A percentile compares a stretch with the other conserved stretches of the same genome.
Evolutionary conservation across 1,140 invertebrate genomes (phyloP).

Genomic region (Drosophila pectinifera): DNA sequence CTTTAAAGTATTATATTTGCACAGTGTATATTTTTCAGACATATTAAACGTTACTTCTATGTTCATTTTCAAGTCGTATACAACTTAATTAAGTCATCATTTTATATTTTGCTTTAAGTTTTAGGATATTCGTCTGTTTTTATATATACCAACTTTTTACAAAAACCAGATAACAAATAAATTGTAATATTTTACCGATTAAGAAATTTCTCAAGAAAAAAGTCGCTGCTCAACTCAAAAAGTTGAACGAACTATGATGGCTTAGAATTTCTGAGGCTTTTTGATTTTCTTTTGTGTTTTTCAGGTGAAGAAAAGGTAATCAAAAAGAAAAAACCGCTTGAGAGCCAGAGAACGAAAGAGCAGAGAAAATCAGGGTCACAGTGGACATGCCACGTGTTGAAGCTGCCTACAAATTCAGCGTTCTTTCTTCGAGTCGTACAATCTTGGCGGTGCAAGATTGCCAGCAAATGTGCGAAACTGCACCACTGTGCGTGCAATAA

Average conservation of each 20-base stretch:
- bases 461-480: slow-evolving; percentile 14
- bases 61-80: too few species aligned
- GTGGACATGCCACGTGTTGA: slow-evolving; percentile 72
- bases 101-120: too few species aligned
- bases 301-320: slow-evolving; percentile 15
- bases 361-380: slow-evolving; percentile 51
- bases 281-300: slow-evolving; percentile 25
- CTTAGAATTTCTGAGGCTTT: slow-evolving; percentile 7
- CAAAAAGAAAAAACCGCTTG: slow-evolving; percentile 1
- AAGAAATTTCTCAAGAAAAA: not conserved
- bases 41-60: too few species aligned
- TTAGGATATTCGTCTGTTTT: too few species aligned
- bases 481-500: slow-evolving; percentile 31
- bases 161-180: too few species aligned
- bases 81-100: too few species aligned
- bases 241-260: slow-evolving; percentile 64
- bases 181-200: not conserved
- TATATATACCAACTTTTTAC: too few species aligned
- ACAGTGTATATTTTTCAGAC: too few species aligned
- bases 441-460: slow-evolving; percentile 47
- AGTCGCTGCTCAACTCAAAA: not conserved
- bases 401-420: slow-evolving; percentile 27
- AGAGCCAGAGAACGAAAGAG: slow-evolving; percentile 20
- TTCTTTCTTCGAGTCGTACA: slow-evolving; percentile 14
- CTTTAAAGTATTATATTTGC: not conserved